Percentiles rank a stretch among this genome's conserved stretches.
phyloP scores from a whole-genome alignment of 2,113 vertebrate species.

The Ochotona princeps region DNA sequence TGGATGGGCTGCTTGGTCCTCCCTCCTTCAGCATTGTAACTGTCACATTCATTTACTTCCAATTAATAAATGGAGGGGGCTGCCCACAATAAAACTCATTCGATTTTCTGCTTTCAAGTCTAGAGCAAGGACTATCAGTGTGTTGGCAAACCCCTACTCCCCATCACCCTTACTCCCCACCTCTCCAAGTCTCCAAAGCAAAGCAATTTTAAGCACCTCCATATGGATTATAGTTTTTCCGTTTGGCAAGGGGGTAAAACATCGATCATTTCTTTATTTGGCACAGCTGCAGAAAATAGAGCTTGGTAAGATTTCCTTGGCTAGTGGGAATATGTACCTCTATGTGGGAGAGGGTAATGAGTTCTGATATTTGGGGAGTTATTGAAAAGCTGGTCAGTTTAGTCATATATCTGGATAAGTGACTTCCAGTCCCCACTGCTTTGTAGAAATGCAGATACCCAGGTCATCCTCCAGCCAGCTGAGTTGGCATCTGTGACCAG shows the following conservation, averaged over 20 bases:
- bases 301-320: neutral
- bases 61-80: slow-evolving; percentile 44
- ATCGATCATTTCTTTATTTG: neutral
- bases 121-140: neutral
- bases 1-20: neutral
- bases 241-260: neutral
- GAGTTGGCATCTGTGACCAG: neutral
- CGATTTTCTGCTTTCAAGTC: slow-evolving; percentile 45
- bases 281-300: neutral
- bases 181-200: neutral
- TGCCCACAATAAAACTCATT: neutral
- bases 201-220: neutral
- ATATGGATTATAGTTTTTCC: neutral
- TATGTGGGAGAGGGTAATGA: neutral
- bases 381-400: neutral
- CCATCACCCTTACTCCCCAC: too few relatives aligned
- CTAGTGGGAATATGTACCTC: neutral
- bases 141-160: neutral
- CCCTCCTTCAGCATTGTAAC: neutral
- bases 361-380: neutral
- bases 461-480: neutral
- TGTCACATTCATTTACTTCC: slow-evolving; percentile 43
- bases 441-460: neutral
- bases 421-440: neutral
- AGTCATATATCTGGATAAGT: neutral